Evolutionary conservation across 2,888 invertebrate species (phyloP).

Genomic region (Beris morrisii): DNA sequence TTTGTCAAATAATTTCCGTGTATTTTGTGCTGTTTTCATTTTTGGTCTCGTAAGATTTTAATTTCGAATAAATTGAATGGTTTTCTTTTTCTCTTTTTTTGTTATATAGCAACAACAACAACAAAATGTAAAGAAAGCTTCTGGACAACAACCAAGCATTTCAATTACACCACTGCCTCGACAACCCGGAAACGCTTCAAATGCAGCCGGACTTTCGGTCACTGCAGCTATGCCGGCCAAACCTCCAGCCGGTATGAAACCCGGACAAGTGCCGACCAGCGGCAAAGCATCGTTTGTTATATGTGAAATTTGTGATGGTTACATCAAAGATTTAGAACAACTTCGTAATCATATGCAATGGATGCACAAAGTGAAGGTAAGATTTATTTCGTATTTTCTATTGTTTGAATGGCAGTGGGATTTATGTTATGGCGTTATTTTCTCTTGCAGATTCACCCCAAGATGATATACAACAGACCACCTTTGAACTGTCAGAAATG

Average conservation of each 20-base stretch:
- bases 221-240: conserved; percentile 82
- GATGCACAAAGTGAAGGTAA: conserved; percentile 89
- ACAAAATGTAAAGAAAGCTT: conserved; percentile 25
- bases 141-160: conserved; percentile 73
- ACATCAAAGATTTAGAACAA: conserved; percentile 93
- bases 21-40: neutral
- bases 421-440: neutral
- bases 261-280: conserved; percentile 55
- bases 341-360: conserved; percentile 95
- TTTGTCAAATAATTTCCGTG: too few relatives aligned
- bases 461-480: conserved; percentile 93
- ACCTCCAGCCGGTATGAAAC: conserved; percentile 64
- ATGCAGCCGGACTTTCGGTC: conserved; percentile 62
- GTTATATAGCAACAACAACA: conserved; percentile 6
- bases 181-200: conserved; percentile 54
- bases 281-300: conserved; percentile 85
- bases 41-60: too few relatives aligned
- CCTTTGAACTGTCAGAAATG: conserved; percentile 96
- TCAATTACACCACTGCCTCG: conserved; percentile 87
- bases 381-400: neutral
- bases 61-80: too few relatives aligned
- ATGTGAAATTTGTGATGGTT: conserved; percentile 96
- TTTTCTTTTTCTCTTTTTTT: neutral
- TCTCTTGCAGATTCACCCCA: conserved; percentile 73
- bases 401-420: neutral